Percentiles rank a stretch among this genome's conserved stretches.
Conservation (phyloP, 2,797 vertebrate genomes). For the Heteromormyrus szaboi region DNA sequence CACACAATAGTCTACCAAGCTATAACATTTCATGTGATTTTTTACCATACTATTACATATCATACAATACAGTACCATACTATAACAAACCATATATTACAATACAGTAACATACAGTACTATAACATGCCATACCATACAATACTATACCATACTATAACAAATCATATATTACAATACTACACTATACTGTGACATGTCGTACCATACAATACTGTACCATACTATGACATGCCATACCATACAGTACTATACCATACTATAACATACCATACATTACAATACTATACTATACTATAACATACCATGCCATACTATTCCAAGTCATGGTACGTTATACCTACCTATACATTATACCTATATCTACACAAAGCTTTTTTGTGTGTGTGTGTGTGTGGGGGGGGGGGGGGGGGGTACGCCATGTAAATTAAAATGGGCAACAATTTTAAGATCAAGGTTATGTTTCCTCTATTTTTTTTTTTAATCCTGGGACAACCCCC, state of each 20-base stretch:
- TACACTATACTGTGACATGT: neutral
- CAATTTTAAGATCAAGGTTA: constrained; percentile 52
- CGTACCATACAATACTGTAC: constrained; percentile 30
- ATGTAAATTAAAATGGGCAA: constrained; percentile 44
- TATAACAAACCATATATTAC: neutral
- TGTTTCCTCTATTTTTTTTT: constrained; percentile 57
- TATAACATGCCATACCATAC: neutral
- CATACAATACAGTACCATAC: neutral
- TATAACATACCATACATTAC: constrained; percentile 27
- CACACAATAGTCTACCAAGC: constrained; percentile 16
- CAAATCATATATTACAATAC: neutral
- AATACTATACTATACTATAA: neutral
- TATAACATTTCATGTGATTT: neutral
- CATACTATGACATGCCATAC: neutral
- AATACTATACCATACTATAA: neutral
- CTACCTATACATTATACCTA: neutral
- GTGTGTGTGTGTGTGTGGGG: neutral
- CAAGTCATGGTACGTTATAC: constrained; percentile 11
- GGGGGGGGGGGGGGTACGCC: neutral
- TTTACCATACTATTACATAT: neutral
- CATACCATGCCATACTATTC: constrained; percentile 34
- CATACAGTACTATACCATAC: neutral
- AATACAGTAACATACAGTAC: neutral
- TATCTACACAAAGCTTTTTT: constrained; percentile 40
- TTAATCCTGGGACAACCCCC: constrained; percentile 36